These are phyloP conservation scores for Leucophora obtusa DNA, from an alignment of 2,888 invertebrate genomes.

Conservation along the genomic window DNA sequence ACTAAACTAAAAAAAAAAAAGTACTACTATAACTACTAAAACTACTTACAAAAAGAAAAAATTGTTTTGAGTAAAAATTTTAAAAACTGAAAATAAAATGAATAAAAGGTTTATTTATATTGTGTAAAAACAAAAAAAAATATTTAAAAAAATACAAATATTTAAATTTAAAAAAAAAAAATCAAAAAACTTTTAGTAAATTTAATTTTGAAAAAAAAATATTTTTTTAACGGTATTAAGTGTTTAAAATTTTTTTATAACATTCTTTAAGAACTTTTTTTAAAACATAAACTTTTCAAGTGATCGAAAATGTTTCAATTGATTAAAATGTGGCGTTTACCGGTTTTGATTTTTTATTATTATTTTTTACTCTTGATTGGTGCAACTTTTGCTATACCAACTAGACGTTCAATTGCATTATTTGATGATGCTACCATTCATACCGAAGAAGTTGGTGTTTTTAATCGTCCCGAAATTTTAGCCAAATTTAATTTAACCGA, in stretches of 20 bases:
- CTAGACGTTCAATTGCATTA: constrained; percentile 69
- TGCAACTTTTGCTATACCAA: constrained; percentile 62
- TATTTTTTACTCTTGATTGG: constrained; percentile 24
- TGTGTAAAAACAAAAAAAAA: not conserved
- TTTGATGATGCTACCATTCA: constrained; percentile 69
- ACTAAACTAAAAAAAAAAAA: constrained; percentile 39
- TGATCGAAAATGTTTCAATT: not conserved
- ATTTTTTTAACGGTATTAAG: not conserved
- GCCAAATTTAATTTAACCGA: constrained; percentile 75
- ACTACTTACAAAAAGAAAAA: constrained; percentile 1
- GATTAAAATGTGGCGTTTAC: constrained; percentile 37
- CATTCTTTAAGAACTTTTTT: not conserved
- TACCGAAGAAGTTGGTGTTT: constrained; percentile 74
- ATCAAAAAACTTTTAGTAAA: not conserved
- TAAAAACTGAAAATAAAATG: constrained; percentile 32
- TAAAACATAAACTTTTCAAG: too few species aligned
- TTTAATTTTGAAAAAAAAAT: not conserved
- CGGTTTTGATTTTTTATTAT: constrained; percentile 43
- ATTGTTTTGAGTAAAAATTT: not conserved
- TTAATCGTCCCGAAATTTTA: constrained; percentile 72
- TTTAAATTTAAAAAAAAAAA: too few species aligned
- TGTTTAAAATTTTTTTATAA: not conserved
- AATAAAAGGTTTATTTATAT: not conserved
- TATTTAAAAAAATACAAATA: not conserved
- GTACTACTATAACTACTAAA: not conserved